Evolutionary conservation across 35 echinoderm and acorn worm genomes (phyloP), one percentile per base, ranked within the genome.

Genomic region (Lytechinus pictus): DNA sequence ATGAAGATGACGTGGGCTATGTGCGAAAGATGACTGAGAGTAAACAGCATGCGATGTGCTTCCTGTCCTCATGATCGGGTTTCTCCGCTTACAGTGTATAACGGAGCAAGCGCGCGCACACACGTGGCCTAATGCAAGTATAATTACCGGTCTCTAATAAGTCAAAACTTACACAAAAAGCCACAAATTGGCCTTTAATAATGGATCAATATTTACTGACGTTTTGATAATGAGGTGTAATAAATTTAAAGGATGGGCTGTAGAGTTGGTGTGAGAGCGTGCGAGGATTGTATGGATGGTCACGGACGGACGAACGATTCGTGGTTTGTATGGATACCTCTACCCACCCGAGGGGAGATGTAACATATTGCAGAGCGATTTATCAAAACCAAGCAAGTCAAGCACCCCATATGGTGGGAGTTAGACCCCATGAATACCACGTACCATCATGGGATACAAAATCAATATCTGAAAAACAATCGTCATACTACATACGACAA

Each of bases 151-250:
- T 66, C 29, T 53, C 56, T 28, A 53, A 90, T 86, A 57, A 89
- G 89, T 27, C 92, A 87, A 96, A 89, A 90, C 95, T 96, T 96
- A 90, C 94, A 66, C 55, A 61, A 91, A 89, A 91, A 94, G 60
- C 86, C 96, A 91, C 96, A 96, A 96, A 96, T 96, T 96, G 96
- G 96, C 94, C 94, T 96, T 96, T 95, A 96, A 94, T 93, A 86
- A 95, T 96, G 87, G 96, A 94, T 96, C 96, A 96, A 96, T 96
- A 96, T 96, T 96, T 94, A 92, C 96, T 51, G 72, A 93, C 87
- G 94, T 95, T 94, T 94, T 89, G 96, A 96, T 94, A 89, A 96
- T 94, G 54, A 91, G 57, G 55, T 94, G 94, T 96, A 92, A 96
- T 96, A 95, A 95, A 96, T 96, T 96, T 96, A 88, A 91, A 96